Evolutionary conservation across 2,797 vertebrate species (phyloP).

Genomic region (Aplochiton taeniatus): DNA sequence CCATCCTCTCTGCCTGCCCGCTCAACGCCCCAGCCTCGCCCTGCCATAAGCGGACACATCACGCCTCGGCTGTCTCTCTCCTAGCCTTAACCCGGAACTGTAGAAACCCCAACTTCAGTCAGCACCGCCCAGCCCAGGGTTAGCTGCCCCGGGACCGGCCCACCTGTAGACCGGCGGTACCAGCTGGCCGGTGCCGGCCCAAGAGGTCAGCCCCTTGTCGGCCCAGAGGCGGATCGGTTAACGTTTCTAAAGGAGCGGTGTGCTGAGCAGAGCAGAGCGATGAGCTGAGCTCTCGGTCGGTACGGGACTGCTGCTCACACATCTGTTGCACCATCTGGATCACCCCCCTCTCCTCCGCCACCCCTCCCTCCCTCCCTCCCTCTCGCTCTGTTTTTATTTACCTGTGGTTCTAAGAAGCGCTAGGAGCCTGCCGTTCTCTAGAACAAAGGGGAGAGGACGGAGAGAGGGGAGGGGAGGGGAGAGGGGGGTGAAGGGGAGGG

Average conservation of each 20-base stretch:
- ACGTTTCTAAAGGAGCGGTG: constrained; percentile 82
- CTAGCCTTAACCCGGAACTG: too few species aligned
- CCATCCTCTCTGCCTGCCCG: too few species aligned
- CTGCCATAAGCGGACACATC: background rate
- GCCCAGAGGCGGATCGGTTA: constrained; percentile 83
- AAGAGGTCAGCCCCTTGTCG: constrained; percentile 75
- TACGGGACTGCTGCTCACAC: constrained; percentile 88
- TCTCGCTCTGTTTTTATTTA: constrained; percentile 88
- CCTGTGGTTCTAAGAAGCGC: constrained; percentile 93
- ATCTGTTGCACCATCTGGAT: constrained; percentile 99
- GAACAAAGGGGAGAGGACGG: constrained; percentile 85
- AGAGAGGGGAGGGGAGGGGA: constrained; percentile 81
- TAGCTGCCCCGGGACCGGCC: constrained; percentile 80
- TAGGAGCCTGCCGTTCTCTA: constrained; percentile 88
- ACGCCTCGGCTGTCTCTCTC: background rate
- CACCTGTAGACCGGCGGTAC: constrained; percentile 92
- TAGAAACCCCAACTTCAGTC: background rate
- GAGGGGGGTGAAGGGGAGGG: constrained; percentile 24
- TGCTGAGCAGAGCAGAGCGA: constrained; percentile 56
- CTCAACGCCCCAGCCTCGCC: background rate
- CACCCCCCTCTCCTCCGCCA: constrained; percentile 29
- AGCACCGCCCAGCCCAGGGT: constrained; percentile 73
- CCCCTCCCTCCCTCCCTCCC: constrained; percentile 30
- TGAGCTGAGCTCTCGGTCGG: constrained; percentile 48
- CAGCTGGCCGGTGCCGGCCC: constrained; percentile 85